Conservation (phyloP, 2,113 vertebrate species). For the Hippoglossus stenolepis region DNA sequence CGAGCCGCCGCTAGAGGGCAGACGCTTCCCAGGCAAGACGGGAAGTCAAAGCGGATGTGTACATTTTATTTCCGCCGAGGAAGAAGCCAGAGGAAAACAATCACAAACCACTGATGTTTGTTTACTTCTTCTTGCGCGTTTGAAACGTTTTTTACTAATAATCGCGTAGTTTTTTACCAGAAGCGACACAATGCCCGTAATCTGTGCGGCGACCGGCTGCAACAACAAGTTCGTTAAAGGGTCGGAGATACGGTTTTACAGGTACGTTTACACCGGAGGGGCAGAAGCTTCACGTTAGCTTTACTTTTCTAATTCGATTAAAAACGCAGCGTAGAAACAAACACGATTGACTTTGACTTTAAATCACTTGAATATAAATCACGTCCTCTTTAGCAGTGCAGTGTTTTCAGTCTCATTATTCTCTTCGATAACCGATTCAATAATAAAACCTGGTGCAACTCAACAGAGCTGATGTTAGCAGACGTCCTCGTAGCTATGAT, state of each 20-base stretch:
- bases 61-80: background rate
- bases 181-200: conserved; percentile 77
- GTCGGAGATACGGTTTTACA: conserved; percentile 84
- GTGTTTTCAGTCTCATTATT: no score
- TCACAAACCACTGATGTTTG: background rate
- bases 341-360: background rate
- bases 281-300: background rate
- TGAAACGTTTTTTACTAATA: background rate
- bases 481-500: background rate
- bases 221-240: conserved; percentile 85
- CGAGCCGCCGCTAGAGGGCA: conserved; percentile 33
- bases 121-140: background rate
- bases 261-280: conserved; percentile 58
- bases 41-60: background rate
- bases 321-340: background rate
- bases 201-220: conserved; percentile 81
- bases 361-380: background rate
- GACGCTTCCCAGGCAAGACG: fast-evolving
- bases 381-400: no score
- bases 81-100: conserved; percentile 10
- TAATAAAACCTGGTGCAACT: no score
- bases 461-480: background rate
- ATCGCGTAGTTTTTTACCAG: background rate
- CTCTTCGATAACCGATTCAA: no score
- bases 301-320: background rate